Conservation (phyloP, 1,140 invertebrate genomes). For the Nasonia giraulti region DNA sequence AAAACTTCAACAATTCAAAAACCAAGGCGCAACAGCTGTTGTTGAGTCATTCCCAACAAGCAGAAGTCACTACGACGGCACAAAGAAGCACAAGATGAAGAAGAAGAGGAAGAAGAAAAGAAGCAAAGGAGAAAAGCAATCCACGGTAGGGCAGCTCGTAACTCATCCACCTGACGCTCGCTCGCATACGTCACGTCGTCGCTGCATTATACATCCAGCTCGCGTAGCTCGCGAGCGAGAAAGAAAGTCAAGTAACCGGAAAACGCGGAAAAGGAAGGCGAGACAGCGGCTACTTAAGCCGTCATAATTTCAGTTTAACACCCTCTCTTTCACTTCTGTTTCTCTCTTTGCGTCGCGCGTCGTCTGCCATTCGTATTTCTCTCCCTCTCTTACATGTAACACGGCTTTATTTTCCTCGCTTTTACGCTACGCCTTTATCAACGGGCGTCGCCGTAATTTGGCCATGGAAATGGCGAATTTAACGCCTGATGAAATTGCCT, state of each 20-base stretch:
- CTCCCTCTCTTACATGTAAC: not conserved
- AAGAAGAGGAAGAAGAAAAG: not conserved
- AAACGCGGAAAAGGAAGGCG: conserved; percentile 47
- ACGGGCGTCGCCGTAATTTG: conserved; percentile 12
- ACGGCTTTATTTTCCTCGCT: not conserved
- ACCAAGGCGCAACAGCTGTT: not conserved
- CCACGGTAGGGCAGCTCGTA: not conserved
- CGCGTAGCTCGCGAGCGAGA: conserved; percentile 51
- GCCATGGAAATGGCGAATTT: conserved; percentile 21
- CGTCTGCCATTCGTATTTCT: conserved; percentile 21
- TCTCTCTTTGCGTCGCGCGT: not conserved
- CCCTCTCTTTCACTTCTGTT: conserved; percentile 55
- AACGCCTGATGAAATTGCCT: conserved; percentile 35
- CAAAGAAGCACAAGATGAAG: not conserved
- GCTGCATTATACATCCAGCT: conserved; percentile 61
- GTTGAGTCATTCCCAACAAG: not conserved
- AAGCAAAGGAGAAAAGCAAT: conserved; percentile 25
- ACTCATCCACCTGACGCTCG: conserved; percentile 32
- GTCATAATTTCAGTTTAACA: conserved; percentile 63
- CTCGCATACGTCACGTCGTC: conserved; percentile 58
- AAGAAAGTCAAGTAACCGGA: conserved; percentile 48
- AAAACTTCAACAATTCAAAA: not conserved
- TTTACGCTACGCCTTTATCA: conserved; percentile 12
- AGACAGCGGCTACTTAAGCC: conserved; percentile 54
- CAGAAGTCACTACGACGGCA: not conserved